Evolutionary conservation across 2,113 vertebrate species (phyloP).

Genomic region (Gopherus flavomarginatus): DNA sequence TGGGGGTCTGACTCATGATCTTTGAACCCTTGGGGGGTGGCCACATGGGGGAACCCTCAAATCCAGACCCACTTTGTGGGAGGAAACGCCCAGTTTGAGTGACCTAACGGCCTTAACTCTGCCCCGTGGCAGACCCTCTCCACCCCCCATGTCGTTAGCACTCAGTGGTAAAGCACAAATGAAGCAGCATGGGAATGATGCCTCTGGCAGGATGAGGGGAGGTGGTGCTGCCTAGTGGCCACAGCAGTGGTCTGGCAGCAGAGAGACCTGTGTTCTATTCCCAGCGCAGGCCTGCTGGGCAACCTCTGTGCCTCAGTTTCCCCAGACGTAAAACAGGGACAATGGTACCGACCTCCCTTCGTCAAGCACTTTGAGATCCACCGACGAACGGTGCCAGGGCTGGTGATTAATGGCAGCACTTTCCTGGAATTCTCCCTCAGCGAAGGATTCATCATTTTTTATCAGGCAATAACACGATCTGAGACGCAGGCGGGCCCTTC

Average conservation of each 20-base stretch:
- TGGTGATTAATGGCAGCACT: not conserved
- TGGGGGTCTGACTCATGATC: not conserved
- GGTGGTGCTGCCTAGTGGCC: not conserved
- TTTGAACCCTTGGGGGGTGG: not conserved
- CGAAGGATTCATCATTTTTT: not conserved
- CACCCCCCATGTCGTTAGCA: no score
- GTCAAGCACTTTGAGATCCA: not conserved
- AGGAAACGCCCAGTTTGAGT: not conserved
- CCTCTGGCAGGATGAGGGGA: not conserved
- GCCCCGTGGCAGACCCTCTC: not conserved
- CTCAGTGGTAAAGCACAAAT: not conserved
- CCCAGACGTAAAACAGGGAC: not conserved
- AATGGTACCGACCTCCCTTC: not conserved
- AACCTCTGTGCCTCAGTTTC: not conserved
- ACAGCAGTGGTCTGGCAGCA: not conserved
- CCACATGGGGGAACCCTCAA: not conserved
- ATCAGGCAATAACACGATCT: no score
- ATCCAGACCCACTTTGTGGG: not conserved
- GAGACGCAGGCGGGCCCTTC: not conserved
- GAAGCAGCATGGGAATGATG: not conserved
- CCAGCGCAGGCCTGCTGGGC: not conserved
- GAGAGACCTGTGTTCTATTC: not conserved
- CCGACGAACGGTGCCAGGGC: no score
- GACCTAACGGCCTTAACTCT: not conserved
- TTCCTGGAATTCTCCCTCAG: not conserved